These are phyloP conservation scores for Neodon shergylaensis DNA, from an alignment of 2,113 vertebrate species.

Conservation along the genomic window DNA sequence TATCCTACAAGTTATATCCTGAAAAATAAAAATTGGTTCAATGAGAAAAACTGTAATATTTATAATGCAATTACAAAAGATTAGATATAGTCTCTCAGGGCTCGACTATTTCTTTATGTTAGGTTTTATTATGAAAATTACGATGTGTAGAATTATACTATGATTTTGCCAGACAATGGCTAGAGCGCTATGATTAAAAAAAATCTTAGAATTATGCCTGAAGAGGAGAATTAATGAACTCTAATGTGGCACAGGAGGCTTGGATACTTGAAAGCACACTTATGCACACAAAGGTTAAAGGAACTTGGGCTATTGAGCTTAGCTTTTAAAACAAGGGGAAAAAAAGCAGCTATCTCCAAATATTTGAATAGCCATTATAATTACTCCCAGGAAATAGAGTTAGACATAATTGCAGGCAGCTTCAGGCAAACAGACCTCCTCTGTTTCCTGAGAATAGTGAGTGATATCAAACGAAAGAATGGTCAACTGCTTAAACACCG, in stretches of 20 bases:
- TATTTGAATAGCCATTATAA: slow-evolving; percentile 49
- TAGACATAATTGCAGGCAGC: slow-evolving; percentile 30
- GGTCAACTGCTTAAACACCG: not conserved
- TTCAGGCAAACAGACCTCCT: not conserved
- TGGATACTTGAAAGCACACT: slow-evolving; percentile 33
- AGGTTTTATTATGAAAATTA: slow-evolving; percentile 23
- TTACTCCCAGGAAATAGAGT: slow-evolving; percentile 16
- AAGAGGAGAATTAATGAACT: slow-evolving; percentile 34
- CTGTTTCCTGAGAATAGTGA: not conserved
- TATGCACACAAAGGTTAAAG: slow-evolving; percentile 14
- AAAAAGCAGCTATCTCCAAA: slow-evolving; percentile 42
- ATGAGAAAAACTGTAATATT: not conserved
- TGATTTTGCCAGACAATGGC: slow-evolving; percentile 11
- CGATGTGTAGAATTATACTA: not conserved
- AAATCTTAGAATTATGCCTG: slow-evolving; percentile 28
- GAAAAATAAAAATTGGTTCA: not conserved
- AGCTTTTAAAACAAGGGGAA: slow-evolving; percentile 49
- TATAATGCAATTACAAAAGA: not conserved
- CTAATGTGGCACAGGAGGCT: not conserved
- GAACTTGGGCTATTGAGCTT: not conserved
- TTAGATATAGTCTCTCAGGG: not conserved
- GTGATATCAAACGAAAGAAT: not conserved
- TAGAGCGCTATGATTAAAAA: not conserved
- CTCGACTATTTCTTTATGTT: not conserved
- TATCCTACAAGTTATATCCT: not conserved